Evolutionary conservation across 2,797 vertebrate genomes (phyloP), one percentile per base, ranked within the genome.

Genomic region (Squalus acanthias): DNA sequence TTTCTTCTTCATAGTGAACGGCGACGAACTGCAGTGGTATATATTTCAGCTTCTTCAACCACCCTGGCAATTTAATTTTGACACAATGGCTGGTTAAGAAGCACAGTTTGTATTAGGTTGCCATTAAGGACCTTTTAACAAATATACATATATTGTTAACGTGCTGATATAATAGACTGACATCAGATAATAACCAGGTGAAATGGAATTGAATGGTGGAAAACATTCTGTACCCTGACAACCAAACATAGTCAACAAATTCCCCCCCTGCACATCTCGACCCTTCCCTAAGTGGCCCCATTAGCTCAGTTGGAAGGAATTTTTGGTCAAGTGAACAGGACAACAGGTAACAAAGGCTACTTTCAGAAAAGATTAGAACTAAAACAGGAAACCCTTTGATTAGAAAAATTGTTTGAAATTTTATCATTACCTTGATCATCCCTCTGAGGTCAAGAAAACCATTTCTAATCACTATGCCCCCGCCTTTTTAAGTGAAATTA

Each of bases 351-450:
- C 98, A 98, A 98, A 98, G 98, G 97, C 97, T 97, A 97, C 96
- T 98, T 98, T 98, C 98, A 98, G 97, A 97, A 97, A 97, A 98
- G 98, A 98, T 98, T 98, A 98, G 97, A 97, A 98, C 96, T 97
- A 97, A 97, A 98, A 98, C 98, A 98, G 98, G 97, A 98, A 98
- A 98, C 97, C 97, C 98, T 98, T 98, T 98, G 97, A 98, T 98
- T 98, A 97, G 97, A 93, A 97, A 98, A 97, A 97, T 98, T 98
- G 98, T 98, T 98, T 98, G 98, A 98, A 98, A 98, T 97, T 97
- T 98, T 98, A 98, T 98, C 97, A 97, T 98, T 98, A 98, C 97
- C 97, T 97, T 97, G 97, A 98, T 98, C 98, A 97, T 20, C 97
- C 97, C 97, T 97, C 97, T 96, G 97, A 97, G 97, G 98, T 98